Evolutionary conservation across 2,888 invertebrate species (phyloP), one percentile per base, ranked within the genome.

Genomic region (Meghimatium bilineatum): DNA sequence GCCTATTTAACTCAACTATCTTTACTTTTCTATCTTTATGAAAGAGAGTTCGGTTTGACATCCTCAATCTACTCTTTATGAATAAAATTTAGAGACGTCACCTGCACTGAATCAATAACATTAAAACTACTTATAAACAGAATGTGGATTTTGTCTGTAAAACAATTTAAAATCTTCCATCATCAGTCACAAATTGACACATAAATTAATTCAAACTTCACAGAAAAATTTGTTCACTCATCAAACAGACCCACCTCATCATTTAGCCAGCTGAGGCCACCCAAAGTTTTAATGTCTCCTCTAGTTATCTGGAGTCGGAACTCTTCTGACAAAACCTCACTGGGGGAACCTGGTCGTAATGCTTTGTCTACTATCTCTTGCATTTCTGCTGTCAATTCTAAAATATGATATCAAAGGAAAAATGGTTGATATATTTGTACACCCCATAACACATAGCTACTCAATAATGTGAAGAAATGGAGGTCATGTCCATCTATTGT

Each of bases 211-310:
- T 20, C 6, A 56, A 56, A 56, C 23, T 8, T 44, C 44, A 44
- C 44, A 44, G 44, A 44, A 56, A 23, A 20, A 14, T 17, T 17
- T 12, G 2, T 56, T 2, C 17, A 56, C 56, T 56, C 20, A 2
- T 23, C 17, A 56, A 56, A 56, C 23, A 63, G 60, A 49, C 74
- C 34, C 85, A 95, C 94, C 91, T 95, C 95, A 93, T 99, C 99
- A 91, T 99, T 99, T 0, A 99, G 95, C 99, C 99, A 99, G 93
- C 97, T 97, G 0, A 96, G 94, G 0, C 96, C 96, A 0, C 95
- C 94, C 34, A 99, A 94, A 0, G 98, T 98, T 86, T 95, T 95
- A 29, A 99, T 95, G 92, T 99, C 99, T 76, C 95, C 95, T 83
- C 97, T 94, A 0, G 95, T 96, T 29, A 97, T 96, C 85, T 95